A percentile compares a stretch with the other conserved stretches of the same genome.
Evolutionary conservation across 2,113 vertebrate genomes (phyloP).

Genomic region (Mormyrus lacerda): DNA sequence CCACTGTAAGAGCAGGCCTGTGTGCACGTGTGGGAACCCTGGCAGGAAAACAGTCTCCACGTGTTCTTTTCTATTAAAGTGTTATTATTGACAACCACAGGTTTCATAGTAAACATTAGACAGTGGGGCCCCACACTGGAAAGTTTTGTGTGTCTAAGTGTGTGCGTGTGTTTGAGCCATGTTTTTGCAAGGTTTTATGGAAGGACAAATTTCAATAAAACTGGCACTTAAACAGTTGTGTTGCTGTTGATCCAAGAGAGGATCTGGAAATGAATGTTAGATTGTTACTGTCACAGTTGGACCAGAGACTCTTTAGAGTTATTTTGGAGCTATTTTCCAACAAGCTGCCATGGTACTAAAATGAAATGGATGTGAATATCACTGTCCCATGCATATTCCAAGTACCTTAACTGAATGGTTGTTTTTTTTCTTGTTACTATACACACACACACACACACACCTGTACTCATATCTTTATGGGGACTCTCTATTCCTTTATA

Average conservation of each 20-base stretch:
- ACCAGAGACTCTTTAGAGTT: not conserved
- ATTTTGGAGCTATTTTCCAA: not conserved
- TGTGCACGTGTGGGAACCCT: not conserved
- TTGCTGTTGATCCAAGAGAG: conserved; percentile 2
- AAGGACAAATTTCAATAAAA: conserved; percentile 11
- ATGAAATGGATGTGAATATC: not conserved
- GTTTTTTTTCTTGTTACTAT: not conserved
- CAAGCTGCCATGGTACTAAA: not conserved
- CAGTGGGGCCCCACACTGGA: not conserved
- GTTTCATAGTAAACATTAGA: conserved; percentile 12
- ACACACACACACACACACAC: not conserved
- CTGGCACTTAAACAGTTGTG: not conserved
- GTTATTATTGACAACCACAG: conserved; percentile 11
- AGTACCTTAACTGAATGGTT: not conserved
- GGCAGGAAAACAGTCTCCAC: conserved; percentile 6
- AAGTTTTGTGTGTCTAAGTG: not conserved
- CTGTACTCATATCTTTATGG: no score
- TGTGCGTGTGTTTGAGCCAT: not conserved
- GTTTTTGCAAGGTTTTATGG: conserved; percentile 10
- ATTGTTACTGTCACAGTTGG: not conserved
- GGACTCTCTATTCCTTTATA: no score
- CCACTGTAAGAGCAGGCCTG: no score
- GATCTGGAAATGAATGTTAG: conserved; percentile 7
- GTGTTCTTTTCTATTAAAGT: conserved; percentile 11
- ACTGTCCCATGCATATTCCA: not conserved